Evolutionary conservation across 2,888 invertebrate genomes (phyloP), one percentile per base, ranked within the genome.

Genomic region (Nomada flava): DNA sequence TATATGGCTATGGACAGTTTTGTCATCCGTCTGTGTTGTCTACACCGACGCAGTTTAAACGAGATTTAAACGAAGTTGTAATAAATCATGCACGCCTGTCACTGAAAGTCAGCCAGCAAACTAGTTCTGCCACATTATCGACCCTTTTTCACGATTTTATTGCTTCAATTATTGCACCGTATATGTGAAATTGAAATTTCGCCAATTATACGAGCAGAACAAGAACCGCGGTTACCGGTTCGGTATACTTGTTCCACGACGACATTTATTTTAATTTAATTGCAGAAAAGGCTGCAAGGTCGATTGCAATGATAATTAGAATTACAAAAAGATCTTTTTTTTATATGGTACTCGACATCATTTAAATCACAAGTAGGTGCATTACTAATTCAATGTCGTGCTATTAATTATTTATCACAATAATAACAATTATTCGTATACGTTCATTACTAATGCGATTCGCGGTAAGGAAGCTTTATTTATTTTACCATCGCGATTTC

Each of bases 61-160:
- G 62, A 73, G 80, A 81, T 81, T 81, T 69, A 81, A 80, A 47
- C 73, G 63, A 80, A 81, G 47, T 47, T 47, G 74, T n/a, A 26
- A 81, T 81, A 81, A 73, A 81, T 81, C 82, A 81, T 81, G 71
- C 68, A 70, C 59, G 68, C 57, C 67, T 64, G 82, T 62, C 80
- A 74, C 68, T 80, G 80, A 73, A 80, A 73, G 74, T 73, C 73
- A 36, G 23, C 64, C 62, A 36, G 74, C 59, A 63, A 81, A 81
- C 80, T 65, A 68, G 80, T 78, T 81, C 44, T 44, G 29, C 26
- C 20, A 65, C 50, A 42, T 67, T 72, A 67, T 44, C 10, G 1
- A 4, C n/a, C 44, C 42, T 72, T 69, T 64, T 47, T 36, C 11
- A 20, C 11, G 42, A 55, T 50, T 50, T 53, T 67, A 80, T 64